Percentiles rank a stretch among this genome's conserved stretches.
These are phyloP conservation scores for Fabriciana adippe DNA, from an alignment of 2,888 invertebrate species.

Conservation along the genomic window DNA sequence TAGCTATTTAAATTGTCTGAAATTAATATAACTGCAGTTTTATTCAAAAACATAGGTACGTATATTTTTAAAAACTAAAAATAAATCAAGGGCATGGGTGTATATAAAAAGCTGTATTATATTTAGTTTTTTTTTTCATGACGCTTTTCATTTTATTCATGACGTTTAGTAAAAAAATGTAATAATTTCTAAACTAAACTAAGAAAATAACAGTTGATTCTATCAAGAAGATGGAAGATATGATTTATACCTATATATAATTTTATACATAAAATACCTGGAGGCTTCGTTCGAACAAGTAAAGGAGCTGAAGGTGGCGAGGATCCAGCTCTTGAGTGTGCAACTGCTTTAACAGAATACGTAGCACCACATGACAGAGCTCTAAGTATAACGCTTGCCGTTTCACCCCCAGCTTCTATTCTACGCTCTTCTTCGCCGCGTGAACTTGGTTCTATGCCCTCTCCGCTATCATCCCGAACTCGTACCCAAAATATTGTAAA, in stretches of 20 bases:
- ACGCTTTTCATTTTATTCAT: too few relatives aligned
- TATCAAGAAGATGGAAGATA: too few relatives aligned
- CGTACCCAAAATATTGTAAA: conserved; percentile 74
- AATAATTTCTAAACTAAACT: too few relatives aligned
- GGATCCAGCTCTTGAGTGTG: conserved; percentile 70
- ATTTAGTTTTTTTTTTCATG: too few relatives aligned
- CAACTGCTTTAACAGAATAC: conserved; percentile 70
- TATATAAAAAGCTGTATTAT: too few relatives aligned
- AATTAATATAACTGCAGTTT: too few relatives aligned
- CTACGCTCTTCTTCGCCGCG: conserved; percentile 67
- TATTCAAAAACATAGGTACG: too few relatives aligned
- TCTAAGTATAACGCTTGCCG: conserved; percentile 60
- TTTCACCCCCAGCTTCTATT: conserved; percentile 70
- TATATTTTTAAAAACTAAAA: too few relatives aligned
- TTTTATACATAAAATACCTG: conserved; percentile 53
- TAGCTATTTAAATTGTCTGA: background rate
- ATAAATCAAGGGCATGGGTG: too few relatives aligned
- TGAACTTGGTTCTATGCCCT: conserved; percentile 53
- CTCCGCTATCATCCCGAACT: conserved; percentile 66
- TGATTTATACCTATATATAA: too few relatives aligned
- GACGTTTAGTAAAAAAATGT: too few relatives aligned
- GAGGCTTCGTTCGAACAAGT: conserved; percentile 72
- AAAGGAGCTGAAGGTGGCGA: conserved; percentile 67
- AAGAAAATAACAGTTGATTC: too few relatives aligned
- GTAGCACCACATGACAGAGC: conserved; percentile 70